Percentiles rank a stretch among this genome's conserved stretches.
Conservation (phyloP, 2,113 vertebrate genomes). For the Bubo blakistoni region DNA sequence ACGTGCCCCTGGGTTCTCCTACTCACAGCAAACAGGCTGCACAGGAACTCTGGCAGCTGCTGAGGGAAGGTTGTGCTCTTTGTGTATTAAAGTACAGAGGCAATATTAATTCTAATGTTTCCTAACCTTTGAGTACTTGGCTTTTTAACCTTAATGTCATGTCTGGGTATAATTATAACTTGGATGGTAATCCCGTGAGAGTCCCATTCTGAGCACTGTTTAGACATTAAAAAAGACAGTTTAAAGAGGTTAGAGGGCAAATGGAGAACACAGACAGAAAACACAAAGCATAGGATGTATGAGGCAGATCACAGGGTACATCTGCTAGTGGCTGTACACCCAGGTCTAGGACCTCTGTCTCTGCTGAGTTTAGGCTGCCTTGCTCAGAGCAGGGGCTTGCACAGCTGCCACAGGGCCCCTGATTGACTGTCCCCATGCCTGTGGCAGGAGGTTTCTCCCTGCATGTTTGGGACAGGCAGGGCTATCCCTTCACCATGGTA, state of each 20-base stretch:
- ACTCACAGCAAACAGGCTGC: neutral
- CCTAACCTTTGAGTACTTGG: neutral
- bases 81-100: neutral
- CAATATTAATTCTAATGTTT: neutral
- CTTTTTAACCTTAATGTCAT: neutral
- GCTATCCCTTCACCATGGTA: rapidly evolving
- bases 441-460: neutral
- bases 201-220: neutral
- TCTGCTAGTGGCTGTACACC: neutral
- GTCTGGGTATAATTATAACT: neutral
- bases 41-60: neutral
- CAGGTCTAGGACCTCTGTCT: neutral
- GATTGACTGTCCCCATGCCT: rapidly evolving
- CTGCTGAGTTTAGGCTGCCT: neutral
- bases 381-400: neutral
- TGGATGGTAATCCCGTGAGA: neutral
- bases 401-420: neutral
- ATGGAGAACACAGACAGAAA: neutral
- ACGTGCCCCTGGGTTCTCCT: neutral
- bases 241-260: neutral
- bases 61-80: neutral
- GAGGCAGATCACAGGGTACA: neutral
- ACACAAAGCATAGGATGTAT: neutral
- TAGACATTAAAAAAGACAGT: neutral
- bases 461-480: neutral